phyloP scores from a whole-genome alignment of 2,113 vertebrate species.

The Diadophis punctatus region DNA sequence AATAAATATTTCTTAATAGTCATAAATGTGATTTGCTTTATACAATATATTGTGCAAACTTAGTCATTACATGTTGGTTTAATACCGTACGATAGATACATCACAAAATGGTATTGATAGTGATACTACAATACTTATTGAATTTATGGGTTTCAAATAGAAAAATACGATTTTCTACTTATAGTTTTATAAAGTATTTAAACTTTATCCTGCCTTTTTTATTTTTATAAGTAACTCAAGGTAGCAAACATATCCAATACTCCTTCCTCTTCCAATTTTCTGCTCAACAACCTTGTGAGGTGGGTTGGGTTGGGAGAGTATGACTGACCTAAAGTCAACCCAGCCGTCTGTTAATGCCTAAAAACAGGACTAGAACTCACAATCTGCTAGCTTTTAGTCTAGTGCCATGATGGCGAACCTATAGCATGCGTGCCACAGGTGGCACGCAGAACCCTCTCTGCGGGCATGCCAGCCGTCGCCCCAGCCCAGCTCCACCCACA shows the following conservation, averaged over 20 bases:
- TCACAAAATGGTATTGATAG: background rate
- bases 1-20: background rate
- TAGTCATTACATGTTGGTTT: background rate
- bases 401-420: no score
- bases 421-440: no score
- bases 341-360: background rate
- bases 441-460: no score
- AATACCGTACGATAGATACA: background rate
- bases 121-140: background rate
- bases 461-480: no score
- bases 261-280: background rate
- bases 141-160: background rate
- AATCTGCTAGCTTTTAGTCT: background rate
- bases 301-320: background rate
- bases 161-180: background rate
- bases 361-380: background rate
- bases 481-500: no score
- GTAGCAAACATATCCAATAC: background rate
- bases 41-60: background rate
- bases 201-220: background rate
- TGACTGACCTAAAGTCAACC: background rate
- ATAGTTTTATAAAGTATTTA: background rate
- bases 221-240: background rate
- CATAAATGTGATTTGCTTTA: background rate
- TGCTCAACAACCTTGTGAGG: background rate